Percentiles rank a stretch among this genome's conserved stretches.
phyloP scores from a whole-genome alignment of 2,888 invertebrate species.

The Sceliomorpha sp. region DNA sequence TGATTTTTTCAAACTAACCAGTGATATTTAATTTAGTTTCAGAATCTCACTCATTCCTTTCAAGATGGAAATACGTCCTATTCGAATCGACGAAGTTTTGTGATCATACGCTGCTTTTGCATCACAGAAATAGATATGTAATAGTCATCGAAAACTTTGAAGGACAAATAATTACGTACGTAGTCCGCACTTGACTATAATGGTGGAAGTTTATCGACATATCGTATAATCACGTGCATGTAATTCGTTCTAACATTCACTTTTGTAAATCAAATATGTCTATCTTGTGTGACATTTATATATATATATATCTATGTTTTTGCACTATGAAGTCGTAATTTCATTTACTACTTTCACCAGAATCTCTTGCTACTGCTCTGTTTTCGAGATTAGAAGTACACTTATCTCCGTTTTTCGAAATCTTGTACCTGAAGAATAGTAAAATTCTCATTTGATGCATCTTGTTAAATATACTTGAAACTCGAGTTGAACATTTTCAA shows the following conservation, averaged over 20 bases:
- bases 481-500: constrained; percentile 5
- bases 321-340: constrained; percentile 51
- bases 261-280: constrained; percentile 55
- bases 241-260: constrained; percentile 53
- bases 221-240: constrained; percentile 58
- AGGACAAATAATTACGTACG: constrained; percentile 58
- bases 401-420: too few relatives aligned
- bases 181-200: constrained; percentile 56
- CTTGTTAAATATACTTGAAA: constrained; percentile 4
- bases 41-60: constrained; percentile 58
- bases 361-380: constrained; percentile 30
- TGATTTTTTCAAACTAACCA: constrained; percentile 45
- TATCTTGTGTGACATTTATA: constrained; percentile 54
- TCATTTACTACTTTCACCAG: constrained; percentile 43
- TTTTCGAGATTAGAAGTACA: too few relatives aligned
- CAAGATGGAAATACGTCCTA: constrained; percentile 58
- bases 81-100: constrained; percentile 58
- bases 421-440: not conserved
- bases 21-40: constrained; percentile 57
- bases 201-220: constrained; percentile 57
- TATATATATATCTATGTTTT: constrained; percentile 48
- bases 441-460: constrained; percentile 3
- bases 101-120: constrained; percentile 58
- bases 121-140: constrained; percentile 58
- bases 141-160: constrained; percentile 57